Percentiles rank a stretch among this genome's conserved stretches.
These are phyloP conservation scores for Branchinecta lynchi DNA, from an alignment of 1,140 invertebrate species.

Conservation along the genomic window DNA sequence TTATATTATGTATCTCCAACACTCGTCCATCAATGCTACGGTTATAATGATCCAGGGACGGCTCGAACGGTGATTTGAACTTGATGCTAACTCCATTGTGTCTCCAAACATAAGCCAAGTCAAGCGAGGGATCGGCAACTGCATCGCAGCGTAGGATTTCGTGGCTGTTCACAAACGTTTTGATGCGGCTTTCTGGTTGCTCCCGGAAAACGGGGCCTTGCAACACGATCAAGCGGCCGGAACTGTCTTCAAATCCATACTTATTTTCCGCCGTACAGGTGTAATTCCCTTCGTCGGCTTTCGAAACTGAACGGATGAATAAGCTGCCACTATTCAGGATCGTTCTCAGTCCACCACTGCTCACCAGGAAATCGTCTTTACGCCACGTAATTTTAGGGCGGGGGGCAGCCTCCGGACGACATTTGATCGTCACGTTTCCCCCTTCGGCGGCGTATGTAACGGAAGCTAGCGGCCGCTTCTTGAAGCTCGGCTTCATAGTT, in stretches of 20 bases:
- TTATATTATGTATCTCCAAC: conserved; percentile 61
- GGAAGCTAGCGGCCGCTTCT: conserved; percentile 67
- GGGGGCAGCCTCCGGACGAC: conserved; percentile 87
- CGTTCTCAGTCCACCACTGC: conserved; percentile 51
- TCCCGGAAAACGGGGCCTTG: conserved; percentile 53
- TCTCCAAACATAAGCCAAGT: conserved; percentile 76
- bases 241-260: conserved; percentile 60
- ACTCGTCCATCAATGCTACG: conserved; percentile 35
- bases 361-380: conserved; percentile 68
- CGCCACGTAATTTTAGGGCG: conserved; percentile 75
- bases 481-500: conserved; percentile 46
- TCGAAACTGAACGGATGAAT: conserved; percentile 66
- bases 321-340: conserved; percentile 69
- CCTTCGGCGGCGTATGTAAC: conserved; percentile 78
- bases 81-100: conserved; percentile 67
- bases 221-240: conserved; percentile 62
- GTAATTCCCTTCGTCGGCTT: conserved; percentile 74
- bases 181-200: conserved; percentile 40
- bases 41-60: conserved; percentile 11
- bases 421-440: conserved; percentile 78
- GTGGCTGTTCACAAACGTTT: conserved; percentile 48
- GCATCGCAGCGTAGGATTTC: conserved; percentile 63
- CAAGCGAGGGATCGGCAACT: conserved; percentile 58
- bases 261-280: conserved; percentile 72
- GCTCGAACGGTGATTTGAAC: conserved; percentile 17